Conservation (phyloP, 2,113 vertebrate species). For the Pelusios castaneus region DNA sequence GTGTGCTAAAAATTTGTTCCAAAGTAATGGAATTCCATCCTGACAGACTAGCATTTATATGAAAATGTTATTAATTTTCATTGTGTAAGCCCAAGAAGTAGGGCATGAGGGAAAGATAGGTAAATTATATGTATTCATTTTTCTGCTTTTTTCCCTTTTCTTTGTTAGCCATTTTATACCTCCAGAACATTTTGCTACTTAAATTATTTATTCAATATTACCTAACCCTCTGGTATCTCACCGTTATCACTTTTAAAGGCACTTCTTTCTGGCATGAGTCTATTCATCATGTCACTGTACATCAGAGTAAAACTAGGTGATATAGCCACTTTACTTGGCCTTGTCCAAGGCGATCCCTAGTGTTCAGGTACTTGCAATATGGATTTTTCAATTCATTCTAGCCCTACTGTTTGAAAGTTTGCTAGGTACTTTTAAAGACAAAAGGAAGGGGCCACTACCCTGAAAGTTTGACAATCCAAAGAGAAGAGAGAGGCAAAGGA, state of each 20-base stretch:
- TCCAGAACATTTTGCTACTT: background rate
- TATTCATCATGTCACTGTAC: background rate
- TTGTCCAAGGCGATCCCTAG: background rate
- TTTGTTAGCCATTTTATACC: background rate
- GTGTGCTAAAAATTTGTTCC: background rate
- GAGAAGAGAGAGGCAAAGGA: background rate
- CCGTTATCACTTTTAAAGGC: background rate
- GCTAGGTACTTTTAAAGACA: background rate
- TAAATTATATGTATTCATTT: background rate
- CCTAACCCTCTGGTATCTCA: background rate
- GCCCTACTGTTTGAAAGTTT: background rate
- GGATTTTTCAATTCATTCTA: background rate
- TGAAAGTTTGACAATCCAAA: background rate
- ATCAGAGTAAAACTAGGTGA: background rate
- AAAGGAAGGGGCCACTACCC: background rate
- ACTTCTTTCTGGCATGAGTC: background rate
- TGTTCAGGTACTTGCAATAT: background rate
- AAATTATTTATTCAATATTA: background rate
- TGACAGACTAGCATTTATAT: background rate
- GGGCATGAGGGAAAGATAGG: rapidly evolving
- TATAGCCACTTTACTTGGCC: background rate
- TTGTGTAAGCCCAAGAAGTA: background rate
- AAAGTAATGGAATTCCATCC: background rate
- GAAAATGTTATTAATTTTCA: background rate
- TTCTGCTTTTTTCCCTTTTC: background rate